A percentile compares a stretch with the other conserved stretches of the same genome.
Evolutionary conservation across 2,888 invertebrate genomes (phyloP).

Genomic region (Eupithecia tripunctaria): DNA sequence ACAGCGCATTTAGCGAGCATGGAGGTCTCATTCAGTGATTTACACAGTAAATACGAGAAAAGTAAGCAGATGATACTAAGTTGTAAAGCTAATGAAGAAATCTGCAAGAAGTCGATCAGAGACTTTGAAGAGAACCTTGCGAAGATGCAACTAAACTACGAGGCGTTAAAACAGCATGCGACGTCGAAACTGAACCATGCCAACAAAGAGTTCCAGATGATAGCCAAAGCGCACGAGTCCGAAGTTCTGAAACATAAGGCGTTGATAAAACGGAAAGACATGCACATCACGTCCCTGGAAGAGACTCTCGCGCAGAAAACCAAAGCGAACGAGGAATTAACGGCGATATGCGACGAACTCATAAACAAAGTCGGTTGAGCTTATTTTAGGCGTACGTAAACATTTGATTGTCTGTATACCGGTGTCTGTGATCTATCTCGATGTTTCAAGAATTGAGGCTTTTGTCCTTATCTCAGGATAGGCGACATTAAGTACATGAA

Average conservation of each 20-base stretch:
- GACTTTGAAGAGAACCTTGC: slow-evolving; percentile 88
- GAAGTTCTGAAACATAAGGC: slow-evolving; percentile 94
- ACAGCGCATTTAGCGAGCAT: slow-evolving; percentile 85
- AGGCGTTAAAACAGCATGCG: slow-evolving; percentile 94
- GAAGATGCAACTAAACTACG: slow-evolving; percentile 92
- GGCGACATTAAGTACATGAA: slow-evolving; percentile 63
- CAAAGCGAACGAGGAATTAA: slow-evolving; percentile 94
- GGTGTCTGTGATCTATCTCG: slow-evolving; percentile 62
- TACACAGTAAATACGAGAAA: slow-evolving; percentile 87
- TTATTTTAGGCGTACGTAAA: slow-evolving; percentile 53
- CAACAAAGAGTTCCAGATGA: slow-evolving; percentile 91
- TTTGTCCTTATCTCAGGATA: slow-evolving; percentile 72
- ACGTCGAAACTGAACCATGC: slow-evolving; percentile 90
- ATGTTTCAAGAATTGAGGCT: slow-evolving; percentile 59
- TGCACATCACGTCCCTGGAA: slow-evolving; percentile 92
- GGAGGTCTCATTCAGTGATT: slow-evolving; percentile 86
- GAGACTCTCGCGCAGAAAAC: slow-evolving; percentile 93
- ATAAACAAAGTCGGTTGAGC: slow-evolving; percentile 86
- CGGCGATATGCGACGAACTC: slow-evolving; percentile 96
- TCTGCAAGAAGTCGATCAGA: slow-evolving; percentile 87
- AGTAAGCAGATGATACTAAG: slow-evolving; percentile 85
- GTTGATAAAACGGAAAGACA: slow-evolving; percentile 93
- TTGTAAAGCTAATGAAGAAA: slow-evolving; percentile 87
- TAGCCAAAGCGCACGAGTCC: slow-evolving; percentile 88
- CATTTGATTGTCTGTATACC: slow-evolving; percentile 53